Conservation (phyloP, 92 coral and sea anemone genomes). For the Parazoanthus darwini region DNA sequence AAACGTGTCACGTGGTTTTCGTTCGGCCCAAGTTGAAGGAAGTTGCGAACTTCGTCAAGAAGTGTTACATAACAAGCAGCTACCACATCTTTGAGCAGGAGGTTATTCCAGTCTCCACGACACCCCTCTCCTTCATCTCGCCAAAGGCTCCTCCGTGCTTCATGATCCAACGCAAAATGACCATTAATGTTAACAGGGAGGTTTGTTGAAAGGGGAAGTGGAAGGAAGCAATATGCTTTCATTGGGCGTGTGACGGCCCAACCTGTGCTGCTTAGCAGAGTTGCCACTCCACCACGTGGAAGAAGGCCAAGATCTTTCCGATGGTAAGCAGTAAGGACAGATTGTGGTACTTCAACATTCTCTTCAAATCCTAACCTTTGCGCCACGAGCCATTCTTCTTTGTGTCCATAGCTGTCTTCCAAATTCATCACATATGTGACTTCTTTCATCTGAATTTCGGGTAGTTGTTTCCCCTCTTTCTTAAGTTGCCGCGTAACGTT, state of each 20-base stretch:
- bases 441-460: conserved; percentile 50
- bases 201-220: conserved; percentile 70
- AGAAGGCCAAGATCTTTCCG: conserved; percentile 72
- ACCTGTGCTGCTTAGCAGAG: conserved; percentile 24
- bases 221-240: conserved; percentile 89
- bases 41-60: conserved; percentile 50
- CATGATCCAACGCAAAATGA: conserved; percentile 81
- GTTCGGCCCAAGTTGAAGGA: conserved; percentile 28
- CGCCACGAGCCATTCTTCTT: conserved; percentile 77
- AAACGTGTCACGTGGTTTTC: conserved; percentile 23
- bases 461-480: conserved; percentile 30
- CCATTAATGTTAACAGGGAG: conserved; percentile 91
- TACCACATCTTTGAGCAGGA: conserved; percentile 58
- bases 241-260: background rate
- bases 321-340: conserved; percentile 48
- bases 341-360: conserved; percentile 10
- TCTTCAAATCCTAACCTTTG: conserved; percentile 76
- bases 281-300: conserved; percentile 93
- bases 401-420: conserved; percentile 52
- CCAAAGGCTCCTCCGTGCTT: conserved; percentile 69
- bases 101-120: conserved; percentile 72
- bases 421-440: conserved; percentile 64
- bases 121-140: conserved; percentile 60
- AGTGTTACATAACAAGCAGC: conserved; percentile 73
- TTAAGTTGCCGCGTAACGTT: conserved; percentile 20